Percentiles rank a stretch among this genome's conserved stretches.
phyloP scores from a whole-genome alignment of 2,888 invertebrate species.

The Cepaea hortensis region DNA sequence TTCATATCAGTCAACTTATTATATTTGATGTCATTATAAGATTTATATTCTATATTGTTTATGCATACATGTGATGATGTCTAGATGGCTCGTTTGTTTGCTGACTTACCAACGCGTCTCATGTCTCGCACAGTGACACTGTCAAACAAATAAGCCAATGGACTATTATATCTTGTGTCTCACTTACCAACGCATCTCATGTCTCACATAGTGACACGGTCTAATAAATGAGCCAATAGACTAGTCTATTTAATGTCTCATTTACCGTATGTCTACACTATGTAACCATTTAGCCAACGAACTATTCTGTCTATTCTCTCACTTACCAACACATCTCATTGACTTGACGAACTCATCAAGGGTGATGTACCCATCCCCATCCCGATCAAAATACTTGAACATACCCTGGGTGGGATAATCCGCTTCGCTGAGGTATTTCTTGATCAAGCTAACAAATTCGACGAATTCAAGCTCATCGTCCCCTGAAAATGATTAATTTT shows the following conservation, averaged over 20 bases:
- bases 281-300: not conserved
- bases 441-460: constrained; percentile 6
- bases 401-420: not conserved
- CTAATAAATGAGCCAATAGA: too few species aligned
- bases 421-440: not conserved
- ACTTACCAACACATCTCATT: constrained; percentile 27
- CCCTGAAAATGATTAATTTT: not conserved
- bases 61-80: too few species aligned
- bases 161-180: too few species aligned
- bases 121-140: too few species aligned
- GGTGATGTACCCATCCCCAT: constrained; percentile 18
- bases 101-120: too few species aligned
- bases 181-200: too few species aligned
- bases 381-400: constrained; percentile 28
- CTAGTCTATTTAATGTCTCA: not conserved
- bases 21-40: too few species aligned
- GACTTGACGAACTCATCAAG: constrained; percentile 25
- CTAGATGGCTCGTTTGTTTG: too few species aligned
- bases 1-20: too few species aligned
- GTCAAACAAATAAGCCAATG: too few species aligned
- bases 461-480: not conserved
- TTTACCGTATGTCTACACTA: not conserved
- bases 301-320: not conserved
- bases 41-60: too few species aligned
- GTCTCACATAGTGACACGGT: too few species aligned